Conservation (phyloP, 2,888 invertebrate genomes). For the Caenorhabditis doughertyi region DNA sequence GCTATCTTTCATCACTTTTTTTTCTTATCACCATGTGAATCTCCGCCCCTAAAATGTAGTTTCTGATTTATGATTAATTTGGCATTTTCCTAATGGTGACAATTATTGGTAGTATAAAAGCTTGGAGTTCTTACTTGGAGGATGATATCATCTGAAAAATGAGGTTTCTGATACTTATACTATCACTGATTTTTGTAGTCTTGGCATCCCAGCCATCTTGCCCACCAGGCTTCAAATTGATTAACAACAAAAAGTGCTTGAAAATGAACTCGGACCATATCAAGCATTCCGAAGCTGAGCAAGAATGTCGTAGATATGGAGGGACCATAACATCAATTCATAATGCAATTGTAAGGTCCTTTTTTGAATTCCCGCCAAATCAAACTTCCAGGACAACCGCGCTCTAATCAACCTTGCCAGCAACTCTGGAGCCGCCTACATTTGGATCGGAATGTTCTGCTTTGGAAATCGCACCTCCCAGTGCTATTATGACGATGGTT, state of each 20-base stretch:
- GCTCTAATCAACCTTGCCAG: not conserved
- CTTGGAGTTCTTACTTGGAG: too few species aligned
- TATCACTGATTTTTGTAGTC: too few species aligned
- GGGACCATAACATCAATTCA: constrained; percentile 15
- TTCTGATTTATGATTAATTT: too few species aligned
- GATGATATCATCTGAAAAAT: too few species aligned
- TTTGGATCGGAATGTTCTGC: constrained; percentile 35
- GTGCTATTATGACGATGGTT: constrained; percentile 25
- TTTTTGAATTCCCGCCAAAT: too few species aligned
- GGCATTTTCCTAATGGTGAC: too few species aligned
- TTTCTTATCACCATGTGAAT: too few species aligned
- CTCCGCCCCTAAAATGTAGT: too few species aligned
- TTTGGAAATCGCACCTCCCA: not conserved
- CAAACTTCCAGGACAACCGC: constrained; percentile 28
- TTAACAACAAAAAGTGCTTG: not conserved
- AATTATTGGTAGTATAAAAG: too few species aligned
- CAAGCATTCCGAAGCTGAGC: constrained; percentile 11
- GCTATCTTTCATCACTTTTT: too few species aligned
- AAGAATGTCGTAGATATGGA: not conserved
- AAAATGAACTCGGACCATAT: not conserved
- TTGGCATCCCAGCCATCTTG: not conserved
- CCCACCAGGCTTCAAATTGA: constrained; percentile 1
- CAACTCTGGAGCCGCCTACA: not conserved
- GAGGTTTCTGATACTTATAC: not conserved
- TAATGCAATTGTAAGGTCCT: constrained; percentile 20